phyloP scores from a whole-genome alignment of 2,113 vertebrate species.

The Vidua chalybeata region DNA sequence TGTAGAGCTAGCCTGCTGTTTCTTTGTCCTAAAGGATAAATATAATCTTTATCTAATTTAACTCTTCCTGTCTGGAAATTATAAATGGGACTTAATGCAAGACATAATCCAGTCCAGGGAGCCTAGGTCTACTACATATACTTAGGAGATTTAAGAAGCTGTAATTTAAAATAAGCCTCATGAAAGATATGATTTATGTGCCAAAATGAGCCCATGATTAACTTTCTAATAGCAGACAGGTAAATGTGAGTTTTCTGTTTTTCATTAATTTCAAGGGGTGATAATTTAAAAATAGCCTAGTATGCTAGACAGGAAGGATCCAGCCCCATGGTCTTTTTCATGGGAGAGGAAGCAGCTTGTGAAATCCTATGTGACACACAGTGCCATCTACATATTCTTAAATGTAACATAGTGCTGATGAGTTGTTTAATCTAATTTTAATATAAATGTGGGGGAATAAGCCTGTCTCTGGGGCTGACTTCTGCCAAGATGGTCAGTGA shows the following conservation, averaged over 20 bases:
- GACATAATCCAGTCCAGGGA: neutral
- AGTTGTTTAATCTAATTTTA: neutral
- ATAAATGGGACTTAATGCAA: neutral
- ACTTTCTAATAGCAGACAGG: neutral
- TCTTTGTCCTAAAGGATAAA: neutral
- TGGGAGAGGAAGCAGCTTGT: neutral
- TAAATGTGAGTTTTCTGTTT: neutral
- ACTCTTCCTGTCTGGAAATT: neutral
- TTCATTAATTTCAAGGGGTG: neutral
- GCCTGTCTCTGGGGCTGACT: neutral
- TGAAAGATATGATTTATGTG: neutral
- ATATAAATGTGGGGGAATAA: neutral
- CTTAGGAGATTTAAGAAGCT: neutral
- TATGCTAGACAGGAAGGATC: neutral
- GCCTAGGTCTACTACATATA: neutral
- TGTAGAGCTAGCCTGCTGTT: neutral
- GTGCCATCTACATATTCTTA: neutral
- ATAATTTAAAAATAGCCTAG: neutral
- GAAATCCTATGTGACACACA: fast-evolving
- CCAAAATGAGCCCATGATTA: neutral
- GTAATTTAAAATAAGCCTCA: neutral
- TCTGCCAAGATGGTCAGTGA: neutral
- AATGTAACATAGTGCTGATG: neutral
- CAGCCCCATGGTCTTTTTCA: neutral
- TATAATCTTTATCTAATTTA: neutral